Evolutionary conservation across 2,797 vertebrate species (phyloP).

Genomic region (Psittacula echo): DNA sequence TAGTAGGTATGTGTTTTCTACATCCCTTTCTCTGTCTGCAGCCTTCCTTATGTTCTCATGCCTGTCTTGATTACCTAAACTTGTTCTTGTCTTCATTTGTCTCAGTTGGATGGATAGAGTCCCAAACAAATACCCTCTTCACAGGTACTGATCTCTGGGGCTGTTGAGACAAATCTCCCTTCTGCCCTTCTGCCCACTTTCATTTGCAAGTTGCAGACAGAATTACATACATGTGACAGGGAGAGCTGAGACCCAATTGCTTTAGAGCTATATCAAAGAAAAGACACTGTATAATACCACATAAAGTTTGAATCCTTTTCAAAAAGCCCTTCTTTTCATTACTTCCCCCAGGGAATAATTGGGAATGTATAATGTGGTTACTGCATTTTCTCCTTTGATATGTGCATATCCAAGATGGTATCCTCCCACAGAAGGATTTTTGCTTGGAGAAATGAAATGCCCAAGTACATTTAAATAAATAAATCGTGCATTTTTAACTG

Average conservation of each 20-base stretch:
- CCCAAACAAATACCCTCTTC: background rate
- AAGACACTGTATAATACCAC: background rate
- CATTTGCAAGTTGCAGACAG: background rate
- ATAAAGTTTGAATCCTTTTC: constrained; percentile 1
- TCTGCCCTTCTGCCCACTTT: background rate
- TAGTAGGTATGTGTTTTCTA: background rate
- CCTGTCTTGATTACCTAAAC: background rate
- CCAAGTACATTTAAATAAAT: constrained; percentile 8
- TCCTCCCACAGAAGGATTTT: constrained; percentile 27
- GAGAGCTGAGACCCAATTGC: background rate
- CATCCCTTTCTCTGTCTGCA: background rate
- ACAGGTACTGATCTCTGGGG: background rate
- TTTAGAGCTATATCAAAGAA: constrained; percentile 9
- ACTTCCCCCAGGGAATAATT: constrained; percentile 18
- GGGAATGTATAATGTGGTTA: constrained; percentile 17
- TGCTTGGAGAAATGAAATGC: constrained; percentile 5
- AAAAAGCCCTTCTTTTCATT: background rate
- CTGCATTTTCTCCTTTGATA: constrained; percentile 4
- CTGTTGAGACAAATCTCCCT: background rate
- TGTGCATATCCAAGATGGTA: background rate
- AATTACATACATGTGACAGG: background rate
- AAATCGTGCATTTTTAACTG: background rate
- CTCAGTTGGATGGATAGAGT: background rate
- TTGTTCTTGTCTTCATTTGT: background rate
- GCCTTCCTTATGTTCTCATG: background rate